Evolutionary conservation across 2,888 invertebrate genomes (phyloP).

Genomic region (Tribolium freemani): DNA sequence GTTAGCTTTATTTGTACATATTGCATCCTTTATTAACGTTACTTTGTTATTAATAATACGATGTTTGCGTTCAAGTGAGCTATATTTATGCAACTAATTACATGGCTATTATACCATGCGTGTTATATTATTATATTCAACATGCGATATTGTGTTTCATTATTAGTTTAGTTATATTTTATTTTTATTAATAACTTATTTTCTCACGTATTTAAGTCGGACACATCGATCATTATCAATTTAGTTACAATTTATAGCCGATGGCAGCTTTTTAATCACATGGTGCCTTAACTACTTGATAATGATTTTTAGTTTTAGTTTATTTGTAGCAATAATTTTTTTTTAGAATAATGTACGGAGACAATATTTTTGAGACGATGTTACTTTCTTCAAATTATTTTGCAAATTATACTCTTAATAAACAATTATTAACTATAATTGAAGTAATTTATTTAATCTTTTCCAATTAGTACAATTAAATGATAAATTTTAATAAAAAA

Average conservation of each 20-base stretch:
- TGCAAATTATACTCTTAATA: constrained; percentile 57
- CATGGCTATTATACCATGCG: constrained; percentile 59
- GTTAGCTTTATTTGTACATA: constrained; percentile 43
- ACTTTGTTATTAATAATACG: constrained; percentile 58
- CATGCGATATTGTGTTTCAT: constrained; percentile 62
- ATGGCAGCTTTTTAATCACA: constrained; percentile 18
- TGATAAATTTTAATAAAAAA: constrained; percentile 56
- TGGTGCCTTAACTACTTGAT: constrained; percentile 24
- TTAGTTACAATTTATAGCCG: not conserved
- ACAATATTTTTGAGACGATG: not conserved
- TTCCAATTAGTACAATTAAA: constrained; percentile 58
- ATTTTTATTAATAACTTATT: constrained; percentile 45
- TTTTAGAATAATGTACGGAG: not conserved
- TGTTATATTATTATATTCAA: constrained; percentile 57
- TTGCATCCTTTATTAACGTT: constrained; percentile 52
- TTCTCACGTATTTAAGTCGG: constrained; percentile 41
- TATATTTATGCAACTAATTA: constrained; percentile 63
- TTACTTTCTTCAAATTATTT: constrained; percentile 13
- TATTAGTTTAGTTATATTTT: constrained; percentile 50
- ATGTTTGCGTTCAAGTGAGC: constrained; percentile 59
- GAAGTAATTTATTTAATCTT: constrained; percentile 59
- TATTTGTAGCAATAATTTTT: constrained; percentile 31
- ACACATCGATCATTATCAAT: constrained; percentile 24
- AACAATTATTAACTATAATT: constrained; percentile 61
- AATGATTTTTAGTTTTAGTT: constrained; percentile 28